These are phyloP conservation scores for Semicossyphus pulcher DNA, from an alignment of 2,113 vertebrate species.

Conservation along the genomic window DNA sequence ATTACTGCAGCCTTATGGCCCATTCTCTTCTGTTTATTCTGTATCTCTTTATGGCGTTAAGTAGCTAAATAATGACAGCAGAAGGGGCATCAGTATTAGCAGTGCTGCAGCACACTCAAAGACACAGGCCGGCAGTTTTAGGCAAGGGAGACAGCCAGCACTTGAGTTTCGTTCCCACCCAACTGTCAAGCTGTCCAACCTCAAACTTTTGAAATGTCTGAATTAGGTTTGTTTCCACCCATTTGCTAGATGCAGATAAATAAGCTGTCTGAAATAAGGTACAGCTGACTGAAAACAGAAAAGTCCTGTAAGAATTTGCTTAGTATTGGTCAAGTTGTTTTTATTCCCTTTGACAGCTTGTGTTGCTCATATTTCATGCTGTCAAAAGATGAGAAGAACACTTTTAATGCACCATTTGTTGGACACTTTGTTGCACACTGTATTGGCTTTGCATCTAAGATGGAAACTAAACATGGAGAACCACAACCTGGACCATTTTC, in stretches of 20 bases:
- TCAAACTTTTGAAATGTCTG: constrained; percentile 7
- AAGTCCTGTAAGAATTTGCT: background rate
- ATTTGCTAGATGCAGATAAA: constrained; percentile 24
- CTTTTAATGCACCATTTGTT: background rate
- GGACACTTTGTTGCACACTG: no score
- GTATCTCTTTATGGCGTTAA: constrained; percentile 61
- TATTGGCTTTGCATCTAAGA: background rate
- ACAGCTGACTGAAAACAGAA: constrained; percentile 3
- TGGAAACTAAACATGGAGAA: background rate
- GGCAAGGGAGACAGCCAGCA: constrained; percentile 8
- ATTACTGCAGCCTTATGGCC: constrained; percentile 57
- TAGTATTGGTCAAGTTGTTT: constrained; percentile 13
- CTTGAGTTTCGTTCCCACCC: constrained; percentile 12
- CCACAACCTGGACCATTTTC: background rate
- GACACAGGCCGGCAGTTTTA: constrained; percentile 11
- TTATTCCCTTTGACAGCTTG: background rate
- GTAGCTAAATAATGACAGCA: constrained; percentile 60
- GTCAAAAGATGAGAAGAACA: background rate
- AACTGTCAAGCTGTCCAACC: constrained; percentile 23
- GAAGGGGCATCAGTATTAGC: constrained; percentile 19
- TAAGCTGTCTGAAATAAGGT: background rate
- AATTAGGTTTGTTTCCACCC: constrained; percentile 5
- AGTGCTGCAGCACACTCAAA: constrained; percentile 17
- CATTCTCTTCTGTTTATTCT: constrained; percentile 61
- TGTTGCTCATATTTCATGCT: background rate